These are phyloP conservation scores for Heteromyza rotundicornis DNA, from an alignment of 2,888 invertebrate species.

Conservation along the genomic window DNA sequence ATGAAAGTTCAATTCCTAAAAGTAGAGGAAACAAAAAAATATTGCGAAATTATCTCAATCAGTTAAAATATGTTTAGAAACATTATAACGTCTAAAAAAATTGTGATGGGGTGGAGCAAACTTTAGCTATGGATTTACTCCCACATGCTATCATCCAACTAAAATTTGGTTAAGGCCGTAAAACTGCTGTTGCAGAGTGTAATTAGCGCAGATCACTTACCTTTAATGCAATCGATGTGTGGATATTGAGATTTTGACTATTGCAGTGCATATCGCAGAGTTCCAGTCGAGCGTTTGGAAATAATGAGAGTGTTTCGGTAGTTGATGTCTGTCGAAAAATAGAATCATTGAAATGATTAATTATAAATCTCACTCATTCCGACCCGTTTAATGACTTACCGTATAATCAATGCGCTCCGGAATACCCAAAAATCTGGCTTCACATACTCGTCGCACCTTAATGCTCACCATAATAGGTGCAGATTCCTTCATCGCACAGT, in stretches of 20 bases:
- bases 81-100: too few relatives aligned
- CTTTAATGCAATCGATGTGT: constrained; percentile 58
- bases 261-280: constrained; percentile 63
- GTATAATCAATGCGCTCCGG: constrained; percentile 62
- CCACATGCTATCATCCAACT: too few relatives aligned
- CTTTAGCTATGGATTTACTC: too few relatives aligned
- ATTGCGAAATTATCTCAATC: too few relatives aligned
- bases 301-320: constrained; percentile 57
- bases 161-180: too few relatives aligned
- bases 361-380: neutral
- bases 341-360: neutral
- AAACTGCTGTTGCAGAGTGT: too few relatives aligned
- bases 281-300: constrained; percentile 60
- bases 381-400: constrained; percentile 41
- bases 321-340: constrained; percentile 47
- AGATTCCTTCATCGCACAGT: constrained; percentile 95
- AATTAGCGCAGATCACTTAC: too few relatives aligned
- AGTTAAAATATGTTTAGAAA: too few relatives aligned
- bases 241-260: constrained; percentile 55
- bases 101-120: too few relatives aligned
- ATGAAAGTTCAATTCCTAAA: too few relatives aligned
- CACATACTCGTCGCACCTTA: constrained; percentile 84
- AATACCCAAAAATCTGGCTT: constrained; percentile 78
- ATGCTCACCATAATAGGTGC: constrained; percentile 96
- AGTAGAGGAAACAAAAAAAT: too few relatives aligned